phyloP scores from a whole-genome alignment of 2,113 vertebrate species.

The Typhlomys cinereus region DNA sequence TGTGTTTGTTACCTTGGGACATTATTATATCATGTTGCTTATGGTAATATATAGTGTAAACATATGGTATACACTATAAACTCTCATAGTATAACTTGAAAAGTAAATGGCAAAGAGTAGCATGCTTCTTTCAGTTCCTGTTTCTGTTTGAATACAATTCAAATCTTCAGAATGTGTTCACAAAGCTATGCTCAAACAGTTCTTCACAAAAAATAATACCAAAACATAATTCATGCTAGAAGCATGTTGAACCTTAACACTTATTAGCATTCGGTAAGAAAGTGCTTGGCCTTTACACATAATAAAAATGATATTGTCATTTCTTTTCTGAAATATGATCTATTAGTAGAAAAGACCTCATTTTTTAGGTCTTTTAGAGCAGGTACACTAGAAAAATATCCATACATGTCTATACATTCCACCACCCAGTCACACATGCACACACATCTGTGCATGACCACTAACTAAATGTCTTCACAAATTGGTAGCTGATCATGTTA shows the following conservation, averaged over 20 bases:
- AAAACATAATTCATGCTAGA: background rate
- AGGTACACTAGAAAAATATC: background rate
- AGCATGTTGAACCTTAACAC: background rate
- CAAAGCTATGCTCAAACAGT: background rate
- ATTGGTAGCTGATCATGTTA: background rate
- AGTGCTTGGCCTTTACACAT: too few relatives aligned
- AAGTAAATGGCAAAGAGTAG: background rate
- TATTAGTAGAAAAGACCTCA: too few relatives aligned
- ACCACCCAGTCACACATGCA: background rate
- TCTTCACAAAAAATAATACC: background rate
- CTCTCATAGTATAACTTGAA: background rate
- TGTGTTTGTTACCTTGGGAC: background rate
- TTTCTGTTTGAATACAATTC: too few relatives aligned
- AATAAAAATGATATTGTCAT: too few relatives aligned
- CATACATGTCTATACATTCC: too few relatives aligned
- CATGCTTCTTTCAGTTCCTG: background rate
- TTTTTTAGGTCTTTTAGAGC: too few relatives aligned
- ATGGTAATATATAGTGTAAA: background rate
- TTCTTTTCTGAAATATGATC: too few relatives aligned
- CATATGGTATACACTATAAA: background rate
- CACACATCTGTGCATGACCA: too few relatives aligned
- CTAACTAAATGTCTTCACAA: too few relatives aligned
- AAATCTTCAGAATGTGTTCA: too few relatives aligned
- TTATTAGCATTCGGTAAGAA: too few relatives aligned
- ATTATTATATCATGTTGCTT: background rate